A percentile compares a stretch with the other conserved stretches of the same genome.
phyloP scores from a whole-genome alignment of 2,113 vertebrate genomes.

The Macquaria australasica region DNA sequence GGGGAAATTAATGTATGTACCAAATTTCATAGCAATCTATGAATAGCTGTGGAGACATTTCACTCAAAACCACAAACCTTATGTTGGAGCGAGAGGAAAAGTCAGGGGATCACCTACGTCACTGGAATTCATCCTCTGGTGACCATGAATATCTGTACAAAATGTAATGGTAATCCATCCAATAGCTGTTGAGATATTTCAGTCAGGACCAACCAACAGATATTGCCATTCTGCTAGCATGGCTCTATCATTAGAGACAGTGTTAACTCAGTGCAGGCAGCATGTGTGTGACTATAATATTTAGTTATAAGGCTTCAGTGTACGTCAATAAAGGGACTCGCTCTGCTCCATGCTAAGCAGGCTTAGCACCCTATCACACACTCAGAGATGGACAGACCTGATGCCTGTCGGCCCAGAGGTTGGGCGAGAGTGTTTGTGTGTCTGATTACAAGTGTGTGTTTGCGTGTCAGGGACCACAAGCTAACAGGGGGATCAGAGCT shows the following conservation, averaged over 20 bases:
- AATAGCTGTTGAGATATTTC: neutral
- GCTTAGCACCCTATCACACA: conserved; percentile 37
- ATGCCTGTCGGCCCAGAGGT: neutral
- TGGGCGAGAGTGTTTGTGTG: conserved; percentile 6
- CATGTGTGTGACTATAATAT: conserved; percentile 4
- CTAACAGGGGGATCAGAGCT: conserved; percentile 15
- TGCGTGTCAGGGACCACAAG: neutral
- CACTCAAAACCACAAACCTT: neutral
- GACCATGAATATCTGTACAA: neutral
- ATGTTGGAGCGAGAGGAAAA: neutral
- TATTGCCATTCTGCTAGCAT: neutral
- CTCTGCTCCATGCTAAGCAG: neutral
- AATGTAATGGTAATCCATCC: neutral
- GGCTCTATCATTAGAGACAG: neutral
- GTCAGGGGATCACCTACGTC: neutral
- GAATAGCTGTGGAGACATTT: too few species aligned
- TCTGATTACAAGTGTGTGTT: conserved; percentile 20
- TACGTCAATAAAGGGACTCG: conserved; percentile 38
- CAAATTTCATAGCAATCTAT: too few species aligned
- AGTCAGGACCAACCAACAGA: neutral
- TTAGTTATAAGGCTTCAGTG: conserved; percentile 10
- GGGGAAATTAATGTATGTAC: too few species aligned
- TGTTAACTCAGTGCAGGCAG: neutral
- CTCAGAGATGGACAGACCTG: neutral
- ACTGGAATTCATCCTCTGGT: neutral